Base-by-base conservation (phyloP, 2,797 vertebrate species). In the Sphenopsis melanotis region DNA sequence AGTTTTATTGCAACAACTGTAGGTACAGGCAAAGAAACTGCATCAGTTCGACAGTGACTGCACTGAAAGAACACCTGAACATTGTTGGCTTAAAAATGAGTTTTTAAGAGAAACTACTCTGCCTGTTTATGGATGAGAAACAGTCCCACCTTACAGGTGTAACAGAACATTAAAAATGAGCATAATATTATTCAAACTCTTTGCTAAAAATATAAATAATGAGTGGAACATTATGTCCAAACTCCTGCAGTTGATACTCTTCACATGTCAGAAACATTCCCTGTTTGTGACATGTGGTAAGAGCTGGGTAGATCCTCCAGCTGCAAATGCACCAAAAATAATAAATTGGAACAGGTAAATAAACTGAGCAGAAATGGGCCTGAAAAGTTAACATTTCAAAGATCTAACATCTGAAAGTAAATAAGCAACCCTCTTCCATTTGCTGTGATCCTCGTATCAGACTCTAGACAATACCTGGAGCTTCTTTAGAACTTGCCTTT, bases 1-100 rank as follows among this genome's bases (percentile, higher is more conserved):
- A 66, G 19, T 64, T 97, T 95, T 95, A 95, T 93, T 96, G 34
- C 10, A 84, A 89, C 41, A 69, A 59, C 29, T 20, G 61, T 13
- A 57, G 80, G 70, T 53, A 71, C 49, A 75, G 65, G 30, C 39
- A 59, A 75, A 23, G 65, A 83, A 91, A 85, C 41, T 9, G 30
- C 64, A 36, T 34, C 9, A 8, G 24, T 41, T 30, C 21, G 41
- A 49, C 71, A 84, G 24, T 10, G 23, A 59, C 12, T 59, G 26
- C n/a, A 32, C 55, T 64, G 49, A 89, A 68, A 59, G 37, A 81
- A 79, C 29, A 69, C 17, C 23, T n/a, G 18, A 30, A 50, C 20
- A 15, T 2, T 3, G 65, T 12, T 64, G 42, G 9, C 8, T 53
- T 39, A 46, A 41, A 91, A 76, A 76, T 11, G 5, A 11, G 13